These are phyloP conservation scores for Netelia virgata DNA, from an alignment of 2,888 invertebrate genomes.

Conservation along the genomic window DNA sequence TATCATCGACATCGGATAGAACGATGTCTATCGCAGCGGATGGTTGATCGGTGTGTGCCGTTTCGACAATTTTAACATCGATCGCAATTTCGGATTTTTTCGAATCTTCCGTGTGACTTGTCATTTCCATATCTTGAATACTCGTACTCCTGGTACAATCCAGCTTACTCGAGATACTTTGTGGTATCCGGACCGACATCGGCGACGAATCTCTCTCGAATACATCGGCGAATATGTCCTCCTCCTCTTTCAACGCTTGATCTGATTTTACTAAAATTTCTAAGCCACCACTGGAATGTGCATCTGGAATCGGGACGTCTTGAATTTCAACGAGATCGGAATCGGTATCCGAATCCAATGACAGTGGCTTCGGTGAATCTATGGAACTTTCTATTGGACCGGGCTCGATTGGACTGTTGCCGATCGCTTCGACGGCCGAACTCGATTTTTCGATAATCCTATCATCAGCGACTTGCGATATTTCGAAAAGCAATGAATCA, in stretches of 20 bases:
- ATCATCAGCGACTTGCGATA: slow-evolving; percentile 36
- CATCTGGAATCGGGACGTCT: slow-evolving; percentile 75
- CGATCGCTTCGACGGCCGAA: slow-evolving; percentile 24
- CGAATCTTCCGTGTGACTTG: background rate
- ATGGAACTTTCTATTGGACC: slow-evolving; percentile 2
- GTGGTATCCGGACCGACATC: slow-evolving; percentile 4
- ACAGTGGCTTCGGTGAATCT: slow-evolving; percentile 8
- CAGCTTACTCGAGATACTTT: slow-evolving; percentile 22
- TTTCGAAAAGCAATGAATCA: slow-evolving; percentile 50
- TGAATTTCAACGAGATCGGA: slow-evolving; percentile 85
- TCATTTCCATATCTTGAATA: slow-evolving; percentile 9
- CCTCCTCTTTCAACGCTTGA: slow-evolving; percentile 78
- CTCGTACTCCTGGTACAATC: slow-evolving; percentile 41
- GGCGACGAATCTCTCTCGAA: slow-evolving; percentile 83
- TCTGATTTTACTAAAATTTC: slow-evolving; percentile 84
- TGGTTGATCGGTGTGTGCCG: background rate
- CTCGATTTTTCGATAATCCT: background rate
- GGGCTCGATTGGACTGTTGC: slow-evolving; percentile 9
- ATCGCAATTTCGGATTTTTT: slow-evolving; percentile 11
- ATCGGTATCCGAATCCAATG: slow-evolving; percentile 79
- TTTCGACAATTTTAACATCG: background rate
- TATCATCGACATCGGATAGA: no score
- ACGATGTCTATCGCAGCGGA: background rate
- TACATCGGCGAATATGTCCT: slow-evolving; percentile 92
- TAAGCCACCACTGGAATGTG: slow-evolving; percentile 66